Conservation (phyloP, 2,113 vertebrate species). For the Chloropsis cyanopogon region DNA sequence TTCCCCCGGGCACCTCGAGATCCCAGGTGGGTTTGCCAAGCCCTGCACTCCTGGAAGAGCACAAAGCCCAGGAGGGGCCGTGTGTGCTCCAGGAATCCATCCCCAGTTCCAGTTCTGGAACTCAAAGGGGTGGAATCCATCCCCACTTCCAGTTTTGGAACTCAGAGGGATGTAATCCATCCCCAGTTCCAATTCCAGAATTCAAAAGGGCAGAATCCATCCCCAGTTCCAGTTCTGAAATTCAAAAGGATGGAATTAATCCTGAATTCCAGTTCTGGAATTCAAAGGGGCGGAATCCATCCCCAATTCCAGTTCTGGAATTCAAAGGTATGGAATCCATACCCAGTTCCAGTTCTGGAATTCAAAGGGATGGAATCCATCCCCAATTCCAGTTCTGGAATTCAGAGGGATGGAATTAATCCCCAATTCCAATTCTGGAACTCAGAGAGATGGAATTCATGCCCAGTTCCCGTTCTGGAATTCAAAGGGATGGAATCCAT, state of each 20-base stretch:
- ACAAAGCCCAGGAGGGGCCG: not conserved
- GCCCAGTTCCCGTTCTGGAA: not conserved
- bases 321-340: not conserved
- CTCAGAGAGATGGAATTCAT: not conserved
- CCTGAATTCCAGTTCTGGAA: not conserved
- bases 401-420: not conserved
- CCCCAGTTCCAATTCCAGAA: not conserved
- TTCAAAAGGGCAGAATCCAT: not conserved
- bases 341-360: not conserved
- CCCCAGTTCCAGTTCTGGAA: not conserved
- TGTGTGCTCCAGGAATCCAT: not conserved
- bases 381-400: not conserved
- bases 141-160: not conserved
- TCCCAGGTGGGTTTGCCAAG: not conserved
- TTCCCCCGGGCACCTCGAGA: too few species aligned
- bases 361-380: not conserved
- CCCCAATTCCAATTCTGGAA: not conserved
- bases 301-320: not conserved
- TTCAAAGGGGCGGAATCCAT: not conserved
- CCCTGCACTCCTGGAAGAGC: not conserved
- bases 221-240: rapidly evolving
- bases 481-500: not conserved
- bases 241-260: not conserved
- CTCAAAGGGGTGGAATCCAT: not conserved
- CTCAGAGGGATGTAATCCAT: not conserved